Evolutionary conservation across 2,797 vertebrate species (phyloP).

Genomic region (Eptatretus atami): DNA sequence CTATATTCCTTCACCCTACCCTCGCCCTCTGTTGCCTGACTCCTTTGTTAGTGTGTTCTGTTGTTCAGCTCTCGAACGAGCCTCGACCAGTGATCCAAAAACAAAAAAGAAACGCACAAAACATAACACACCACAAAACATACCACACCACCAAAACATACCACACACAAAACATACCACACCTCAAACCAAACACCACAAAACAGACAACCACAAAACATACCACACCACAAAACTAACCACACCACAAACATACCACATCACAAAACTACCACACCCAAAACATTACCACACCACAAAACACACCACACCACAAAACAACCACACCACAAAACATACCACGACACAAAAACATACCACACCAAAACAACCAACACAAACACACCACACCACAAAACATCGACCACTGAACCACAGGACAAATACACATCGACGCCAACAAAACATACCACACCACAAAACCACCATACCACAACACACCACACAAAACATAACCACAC

Average conservation of each 20-base stretch:
- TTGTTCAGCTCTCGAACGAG: no score
- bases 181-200: not conserved
- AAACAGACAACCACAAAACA: not conserved
- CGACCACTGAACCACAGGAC: conserved; percentile 93
- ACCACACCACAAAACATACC: not conserved
- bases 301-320: not conserved
- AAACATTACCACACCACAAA: not conserved
- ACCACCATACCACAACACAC: no score
- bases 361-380: conserved; percentile 10
- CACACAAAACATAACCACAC: no score
- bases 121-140: not conserved
- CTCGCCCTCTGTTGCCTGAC: not conserved
- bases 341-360: conserved; percentile 11
- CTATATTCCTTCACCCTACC: not conserved
- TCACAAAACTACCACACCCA: not conserved
- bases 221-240: not conserved
- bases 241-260: no score
- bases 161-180: not conserved
- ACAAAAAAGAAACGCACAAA: no score
- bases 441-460: no score
- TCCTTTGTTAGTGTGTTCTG: no score
- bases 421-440: no score
- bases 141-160: not conserved
- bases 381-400: conserved; percentile 11
- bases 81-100: no score